phyloP scores from a whole-genome alignment of 2,113 vertebrate genomes.

The Sebastes schlegelii region DNA sequence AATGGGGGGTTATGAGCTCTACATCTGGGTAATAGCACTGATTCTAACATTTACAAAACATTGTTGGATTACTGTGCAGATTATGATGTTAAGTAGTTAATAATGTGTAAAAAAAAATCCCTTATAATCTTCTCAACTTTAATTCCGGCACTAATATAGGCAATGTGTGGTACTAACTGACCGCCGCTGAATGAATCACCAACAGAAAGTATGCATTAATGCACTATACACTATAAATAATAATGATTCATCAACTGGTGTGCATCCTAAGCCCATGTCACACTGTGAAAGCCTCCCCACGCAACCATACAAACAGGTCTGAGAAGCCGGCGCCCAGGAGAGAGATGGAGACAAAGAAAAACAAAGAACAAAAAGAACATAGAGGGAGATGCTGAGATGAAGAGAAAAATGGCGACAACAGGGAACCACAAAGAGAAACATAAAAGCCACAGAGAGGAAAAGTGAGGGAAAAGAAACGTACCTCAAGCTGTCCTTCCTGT shows the following conservation, averaged over 20 bases:
- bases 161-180: slow-evolving; percentile 25
- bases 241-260: slow-evolving; percentile 32
- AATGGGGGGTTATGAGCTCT: neutral
- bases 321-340: slow-evolving; percentile 18
- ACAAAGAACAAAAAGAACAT: slow-evolving; percentile 3
- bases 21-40: slow-evolving; percentile 1
- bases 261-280: slow-evolving; percentile 27
- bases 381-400: slow-evolving; percentile 17
- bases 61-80: slow-evolving; percentile 39
- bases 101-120: slow-evolving; percentile 32
- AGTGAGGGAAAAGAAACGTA: slow-evolving; percentile 68
- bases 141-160: slow-evolving; percentile 18
- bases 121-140: slow-evolving; percentile 34
- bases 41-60: neutral
- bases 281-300: slow-evolving; percentile 24
- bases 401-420: slow-evolving; percentile 25
- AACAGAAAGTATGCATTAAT: slow-evolving; percentile 13
- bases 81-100: slow-evolving; percentile 25
- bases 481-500: slow-evolving; percentile 98
- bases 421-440: neutral
- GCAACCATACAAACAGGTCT: slow-evolving; percentile 29
- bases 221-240: slow-evolving; percentile 18
- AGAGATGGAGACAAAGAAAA: slow-evolving; percentile 35
- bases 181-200: slow-evolving; percentile 35
- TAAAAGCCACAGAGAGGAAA: slow-evolving; percentile 1